These are phyloP conservation scores for Esperia sulphurella DNA, from an alignment of 2,888 invertebrate genomes.

Conservation along the genomic window DNA sequence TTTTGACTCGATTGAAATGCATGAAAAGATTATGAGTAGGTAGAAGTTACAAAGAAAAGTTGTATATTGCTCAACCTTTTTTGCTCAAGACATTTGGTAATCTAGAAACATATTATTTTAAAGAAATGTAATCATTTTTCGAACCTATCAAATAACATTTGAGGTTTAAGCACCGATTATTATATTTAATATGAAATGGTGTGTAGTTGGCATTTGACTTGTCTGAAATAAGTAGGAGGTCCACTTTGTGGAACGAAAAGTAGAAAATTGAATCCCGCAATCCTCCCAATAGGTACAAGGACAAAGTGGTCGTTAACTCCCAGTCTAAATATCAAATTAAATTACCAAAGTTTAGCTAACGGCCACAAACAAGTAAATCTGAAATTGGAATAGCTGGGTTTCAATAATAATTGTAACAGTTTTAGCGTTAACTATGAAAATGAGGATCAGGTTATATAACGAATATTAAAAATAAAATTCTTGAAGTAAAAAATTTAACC, in stretches of 20 bases:
- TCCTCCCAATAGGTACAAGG: background rate
- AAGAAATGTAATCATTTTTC: background rate
- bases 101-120: background rate
- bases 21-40: too few species aligned
- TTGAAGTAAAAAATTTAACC: too few species aligned
- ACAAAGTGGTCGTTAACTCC: too few species aligned
- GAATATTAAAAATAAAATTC: too few species aligned
- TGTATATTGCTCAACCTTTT: background rate
- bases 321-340: background rate
- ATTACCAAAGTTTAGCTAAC: background rate
- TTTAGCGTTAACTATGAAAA: too few species aligned
- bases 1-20: too few species aligned
- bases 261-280: background rate
- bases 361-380: background rate
- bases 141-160: too few species aligned
- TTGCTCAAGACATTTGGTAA: conserved; percentile 4
- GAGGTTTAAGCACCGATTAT: too few species aligned
- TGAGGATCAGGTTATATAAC: too few species aligned
- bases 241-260: too few species aligned
- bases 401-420: background rate
- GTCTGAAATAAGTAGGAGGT: background rate
- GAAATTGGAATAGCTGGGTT: background rate
- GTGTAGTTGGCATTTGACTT: background rate
- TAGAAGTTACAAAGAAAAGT: conserved; percentile 1
- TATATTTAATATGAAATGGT: too few species aligned